Conservation (phyloP, 2,113 vertebrate species). For the Dipodomys merriami region DNA sequence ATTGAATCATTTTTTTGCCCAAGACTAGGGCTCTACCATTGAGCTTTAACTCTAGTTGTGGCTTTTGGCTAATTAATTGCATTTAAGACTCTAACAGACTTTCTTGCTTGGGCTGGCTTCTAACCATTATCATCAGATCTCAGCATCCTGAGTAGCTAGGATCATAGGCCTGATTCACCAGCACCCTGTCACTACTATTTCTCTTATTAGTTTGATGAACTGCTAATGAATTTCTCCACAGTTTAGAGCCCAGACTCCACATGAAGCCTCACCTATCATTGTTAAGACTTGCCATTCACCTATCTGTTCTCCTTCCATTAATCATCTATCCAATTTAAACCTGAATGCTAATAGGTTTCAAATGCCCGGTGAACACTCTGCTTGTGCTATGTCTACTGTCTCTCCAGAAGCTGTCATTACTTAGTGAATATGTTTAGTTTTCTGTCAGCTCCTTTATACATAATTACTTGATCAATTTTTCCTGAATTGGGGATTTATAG, state of each 20-base stretch:
- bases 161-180: no score
- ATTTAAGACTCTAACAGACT: no score
- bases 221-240: neutral
- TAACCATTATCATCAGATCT: no score
- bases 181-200: neutral
- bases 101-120: no score
- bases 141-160: no score
- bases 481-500: no score
- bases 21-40: no score
- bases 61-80: no score
- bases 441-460: neutral
- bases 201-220: neutral
- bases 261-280: neutral
- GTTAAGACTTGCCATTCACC: neutral
- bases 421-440: neutral
- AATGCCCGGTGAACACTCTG: neutral
- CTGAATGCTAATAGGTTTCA: neutral
- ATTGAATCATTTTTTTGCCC: no score
- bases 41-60: no score
- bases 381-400: fast-evolving
- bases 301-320: neutral
- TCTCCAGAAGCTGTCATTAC: no score
- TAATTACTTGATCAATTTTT: no score
- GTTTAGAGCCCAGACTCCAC: neutral
- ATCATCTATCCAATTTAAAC: neutral